phyloP scores from a whole-genome alignment of 53 echinoderm and acorn worm species.

The Echinarachnius parma region DNA sequence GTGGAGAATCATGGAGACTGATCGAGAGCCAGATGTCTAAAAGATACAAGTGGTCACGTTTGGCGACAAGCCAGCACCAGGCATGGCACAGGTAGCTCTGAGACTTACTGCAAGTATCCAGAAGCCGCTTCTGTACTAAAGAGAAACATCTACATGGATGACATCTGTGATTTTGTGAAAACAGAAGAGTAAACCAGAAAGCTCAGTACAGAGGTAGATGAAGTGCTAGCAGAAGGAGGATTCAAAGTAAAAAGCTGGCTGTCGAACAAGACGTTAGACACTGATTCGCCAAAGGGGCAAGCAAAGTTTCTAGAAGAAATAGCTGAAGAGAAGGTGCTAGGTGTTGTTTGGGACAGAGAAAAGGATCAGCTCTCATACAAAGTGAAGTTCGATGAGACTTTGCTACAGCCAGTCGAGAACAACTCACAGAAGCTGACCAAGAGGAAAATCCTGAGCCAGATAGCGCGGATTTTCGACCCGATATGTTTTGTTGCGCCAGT shows the following conservation, averaged over 20 bases:
- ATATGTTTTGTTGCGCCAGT: constrained; percentile 42
- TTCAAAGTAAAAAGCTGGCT: constrained; percentile 44
- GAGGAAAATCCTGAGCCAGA: constrained; percentile 31
- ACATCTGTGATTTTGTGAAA: constrained; percentile 27
- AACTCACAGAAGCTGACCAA: constrained; percentile 23
- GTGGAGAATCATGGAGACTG: constrained; percentile 17
- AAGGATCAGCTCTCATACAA: constrained; percentile 39
- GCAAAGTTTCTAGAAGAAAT: constrained; percentile 19
- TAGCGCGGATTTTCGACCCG: constrained; percentile 37
- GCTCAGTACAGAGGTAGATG: constrained; percentile 19
- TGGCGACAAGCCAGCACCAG: constrained; percentile 42
- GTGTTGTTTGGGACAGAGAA: constrained; percentile 45
- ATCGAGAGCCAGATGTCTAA: constrained; percentile 36
- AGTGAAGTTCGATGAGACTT: constrained; percentile 15
- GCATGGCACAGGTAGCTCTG: constrained; percentile 38
- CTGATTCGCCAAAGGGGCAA: neutral
- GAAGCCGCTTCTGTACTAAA: constrained; percentile 11
- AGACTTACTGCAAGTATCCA: constrained; percentile 20
- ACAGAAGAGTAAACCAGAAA: constrained; percentile 7
- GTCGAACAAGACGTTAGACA: constrained; percentile 2
- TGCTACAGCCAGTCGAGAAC: no score
- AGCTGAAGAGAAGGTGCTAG: constrained; percentile 41
- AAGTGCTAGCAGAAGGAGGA: constrained; percentile 27
- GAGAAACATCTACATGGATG: constrained; percentile 43
- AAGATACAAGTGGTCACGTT: constrained; percentile 43